Evolutionary conservation across 2,888 invertebrate species (phyloP).

Genomic region (Drosophila parthenogenetica): DNA sequence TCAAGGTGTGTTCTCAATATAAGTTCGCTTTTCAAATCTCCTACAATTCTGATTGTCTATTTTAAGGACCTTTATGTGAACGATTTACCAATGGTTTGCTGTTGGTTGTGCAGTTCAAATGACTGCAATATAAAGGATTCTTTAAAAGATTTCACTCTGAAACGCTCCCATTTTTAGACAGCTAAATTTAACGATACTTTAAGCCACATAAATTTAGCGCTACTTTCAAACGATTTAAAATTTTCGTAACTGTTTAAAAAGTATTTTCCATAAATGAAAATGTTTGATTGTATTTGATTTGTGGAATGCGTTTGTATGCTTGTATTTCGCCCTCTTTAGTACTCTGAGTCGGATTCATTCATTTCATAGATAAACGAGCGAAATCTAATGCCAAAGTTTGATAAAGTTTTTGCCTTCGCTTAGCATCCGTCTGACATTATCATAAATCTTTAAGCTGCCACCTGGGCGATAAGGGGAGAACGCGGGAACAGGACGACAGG

Average conservation of each 20-base stretch:
- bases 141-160: too few relatives aligned
- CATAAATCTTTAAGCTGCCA: conserved; percentile 76
- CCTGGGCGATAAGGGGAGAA: conserved; percentile 21
- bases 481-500: background rate
- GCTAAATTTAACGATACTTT: too few relatives aligned
- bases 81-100: too few relatives aligned
- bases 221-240: too few relatives aligned
- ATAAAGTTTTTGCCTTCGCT: conserved; percentile 59
- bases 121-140: too few relatives aligned
- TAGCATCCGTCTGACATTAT: conserved; percentile 57
- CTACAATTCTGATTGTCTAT: background rate
- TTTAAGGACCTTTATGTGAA: background rate
- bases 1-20: conserved; percentile 8
- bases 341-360: conserved; percentile 58
- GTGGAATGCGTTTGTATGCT: conserved; percentile 1
- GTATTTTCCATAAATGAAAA: background rate
- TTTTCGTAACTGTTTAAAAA: too few relatives aligned
- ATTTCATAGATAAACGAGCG: conserved; percentile 73
- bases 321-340: conserved; percentile 13
- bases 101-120: too few relatives aligned
- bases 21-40: background rate
- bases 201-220: too few relatives aligned
- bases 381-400: conserved; percentile 66
- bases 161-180: too few relatives aligned
- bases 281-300: conserved; percentile 16